These are phyloP conservation scores for Siderastrea siderea DNA, from an alignment of 92 coral and sea anemone genomes.

Conservation along the genomic window DNA sequence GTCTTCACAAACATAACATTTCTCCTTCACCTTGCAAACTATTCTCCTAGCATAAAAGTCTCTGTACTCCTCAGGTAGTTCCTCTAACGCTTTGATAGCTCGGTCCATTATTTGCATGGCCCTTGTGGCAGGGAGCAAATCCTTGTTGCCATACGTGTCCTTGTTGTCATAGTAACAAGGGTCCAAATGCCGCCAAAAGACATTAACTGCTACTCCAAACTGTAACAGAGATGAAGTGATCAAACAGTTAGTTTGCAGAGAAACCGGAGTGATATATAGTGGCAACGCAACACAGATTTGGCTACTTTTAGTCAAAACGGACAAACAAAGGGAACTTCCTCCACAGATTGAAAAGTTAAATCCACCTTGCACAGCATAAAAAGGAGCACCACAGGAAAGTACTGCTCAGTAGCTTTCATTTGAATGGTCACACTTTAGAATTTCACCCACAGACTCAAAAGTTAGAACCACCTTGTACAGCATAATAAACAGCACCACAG, in stretches of 20 bases:
- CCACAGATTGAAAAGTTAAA: no score
- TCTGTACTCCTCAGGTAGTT: constrained; percentile 80
- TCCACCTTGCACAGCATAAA: no score
- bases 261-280: neutral
- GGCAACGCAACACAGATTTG: no score
- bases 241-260: neutral
- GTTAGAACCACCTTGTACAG: no score
- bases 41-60: constrained; percentile 90
- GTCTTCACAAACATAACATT: constrained; percentile 58
- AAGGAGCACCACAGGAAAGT: no score
- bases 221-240: constrained; percentile 34
- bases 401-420: no score
- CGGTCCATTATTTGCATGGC: constrained; percentile 92
- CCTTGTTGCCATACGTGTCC: constrained; percentile 90
- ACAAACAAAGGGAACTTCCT: no score
- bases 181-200: constrained; percentile 87
- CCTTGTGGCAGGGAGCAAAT: constrained; percentile 84
- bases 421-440: no score
- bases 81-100: constrained; percentile 75
- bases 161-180: constrained; percentile 71
- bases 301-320: no score
- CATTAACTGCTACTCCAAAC: constrained; percentile 92
- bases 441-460: no score
- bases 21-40: constrained; percentile 76
- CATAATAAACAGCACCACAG: no score